phyloP scores from a whole-genome alignment of 1,140 invertebrate species.

The Pteromalus puparum region DNA sequence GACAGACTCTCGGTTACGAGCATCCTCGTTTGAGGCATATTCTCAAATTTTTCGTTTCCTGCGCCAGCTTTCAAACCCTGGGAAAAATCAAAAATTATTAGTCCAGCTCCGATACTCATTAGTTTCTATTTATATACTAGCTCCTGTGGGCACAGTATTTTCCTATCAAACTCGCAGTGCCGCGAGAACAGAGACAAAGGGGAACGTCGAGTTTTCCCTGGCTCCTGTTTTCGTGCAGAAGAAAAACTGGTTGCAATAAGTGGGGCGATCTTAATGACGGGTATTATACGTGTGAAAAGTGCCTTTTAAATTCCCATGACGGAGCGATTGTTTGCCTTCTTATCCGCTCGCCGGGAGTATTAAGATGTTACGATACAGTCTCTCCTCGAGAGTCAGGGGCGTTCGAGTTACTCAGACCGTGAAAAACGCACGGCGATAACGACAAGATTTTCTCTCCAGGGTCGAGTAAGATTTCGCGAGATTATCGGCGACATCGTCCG shows the following conservation, averaged over 20 bases:
- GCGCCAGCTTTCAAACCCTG: background rate
- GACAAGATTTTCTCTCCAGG: constrained; percentile 12
- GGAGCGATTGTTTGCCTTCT: constrained; percentile 42
- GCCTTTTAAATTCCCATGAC: constrained; percentile 44
- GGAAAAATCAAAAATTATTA: background rate
- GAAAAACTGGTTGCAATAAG: constrained; percentile 6
- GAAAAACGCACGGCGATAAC: constrained; percentile 27
- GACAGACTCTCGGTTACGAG: constrained; percentile 11
- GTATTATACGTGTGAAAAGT: constrained; percentile 46
- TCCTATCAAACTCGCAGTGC: background rate
- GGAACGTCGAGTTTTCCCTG: background rate
- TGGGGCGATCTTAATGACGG: background rate
- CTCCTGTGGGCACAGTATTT: too few species aligned
- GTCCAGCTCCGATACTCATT: background rate
- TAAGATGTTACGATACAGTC: constrained; percentile 4
- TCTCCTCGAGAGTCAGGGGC: constrained; percentile 7
- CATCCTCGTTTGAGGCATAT: background rate
- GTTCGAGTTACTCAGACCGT: constrained; percentile 40
- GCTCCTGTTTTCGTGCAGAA: constrained; percentile 4
- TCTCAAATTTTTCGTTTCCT: constrained; percentile 25
- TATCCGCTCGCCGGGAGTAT: background rate
- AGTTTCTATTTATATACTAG: background rate
- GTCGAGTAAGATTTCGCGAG: constrained; percentile 18
- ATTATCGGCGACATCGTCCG: too few species aligned
- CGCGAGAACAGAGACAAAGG: background rate